Conservation (phyloP, 2,113 vertebrate species). For the Nasalis larvatus region DNA sequence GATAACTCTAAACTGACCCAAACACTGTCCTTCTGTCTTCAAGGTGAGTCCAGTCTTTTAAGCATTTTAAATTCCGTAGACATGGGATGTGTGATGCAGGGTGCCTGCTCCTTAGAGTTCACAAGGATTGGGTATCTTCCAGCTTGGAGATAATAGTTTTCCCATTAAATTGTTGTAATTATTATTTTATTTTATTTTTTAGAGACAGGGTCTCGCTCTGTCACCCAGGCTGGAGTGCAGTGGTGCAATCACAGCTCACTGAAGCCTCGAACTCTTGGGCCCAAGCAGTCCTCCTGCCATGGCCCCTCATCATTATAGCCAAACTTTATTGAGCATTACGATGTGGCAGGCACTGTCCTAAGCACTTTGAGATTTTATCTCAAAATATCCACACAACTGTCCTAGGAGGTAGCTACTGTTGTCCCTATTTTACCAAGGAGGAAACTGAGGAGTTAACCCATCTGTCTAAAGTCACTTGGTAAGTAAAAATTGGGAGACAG, state of each 20-base stretch:
- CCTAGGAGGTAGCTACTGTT: not conserved
- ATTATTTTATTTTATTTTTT: too few relatives aligned
- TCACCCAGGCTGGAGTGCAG: too few relatives aligned
- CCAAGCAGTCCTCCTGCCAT: too few relatives aligned
- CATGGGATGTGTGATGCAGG: fast-evolving
- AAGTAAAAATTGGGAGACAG: not conserved
- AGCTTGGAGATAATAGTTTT: not conserved
- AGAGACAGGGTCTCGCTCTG: too few relatives aligned
- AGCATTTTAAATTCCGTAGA: not conserved
- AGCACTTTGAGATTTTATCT: not conserved
- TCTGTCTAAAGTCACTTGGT: not conserved
- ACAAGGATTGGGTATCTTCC: not conserved
- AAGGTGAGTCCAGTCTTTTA: not conserved
- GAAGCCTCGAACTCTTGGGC: too few relatives aligned
- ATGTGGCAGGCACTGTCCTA: not conserved
- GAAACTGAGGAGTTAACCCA: not conserved
- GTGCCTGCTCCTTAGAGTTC: not conserved
- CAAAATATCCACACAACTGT: not conserved
- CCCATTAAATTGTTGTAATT: too few relatives aligned
- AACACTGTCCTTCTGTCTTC: not conserved
- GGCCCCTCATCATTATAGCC: not conserved
- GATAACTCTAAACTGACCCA: not conserved
- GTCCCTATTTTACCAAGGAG: not conserved
- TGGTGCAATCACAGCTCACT: too few relatives aligned
- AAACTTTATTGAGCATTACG: not conserved